Conservation (phyloP, 2,888 invertebrate species). For the Masnerella sp. region DNA sequence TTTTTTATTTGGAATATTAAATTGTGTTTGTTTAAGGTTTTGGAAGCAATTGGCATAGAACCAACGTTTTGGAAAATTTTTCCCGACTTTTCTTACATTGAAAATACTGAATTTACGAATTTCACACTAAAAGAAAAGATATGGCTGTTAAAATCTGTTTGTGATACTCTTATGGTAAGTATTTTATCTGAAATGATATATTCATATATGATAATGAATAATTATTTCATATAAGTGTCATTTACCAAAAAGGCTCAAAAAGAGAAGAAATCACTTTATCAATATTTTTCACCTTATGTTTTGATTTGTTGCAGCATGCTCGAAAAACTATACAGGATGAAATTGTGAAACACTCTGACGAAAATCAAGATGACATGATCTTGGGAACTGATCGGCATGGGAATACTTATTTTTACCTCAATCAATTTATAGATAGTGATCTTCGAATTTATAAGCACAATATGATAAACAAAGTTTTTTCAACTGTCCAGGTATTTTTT, state of each 20-base stretch:
- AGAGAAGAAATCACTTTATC: no score
- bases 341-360: constrained; percentile 77
- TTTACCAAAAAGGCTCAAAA: no score
- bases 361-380: constrained; percentile 77
- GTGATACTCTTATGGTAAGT: constrained; percentile 77
- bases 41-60: constrained; percentile 79
- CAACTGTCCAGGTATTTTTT: constrained; percentile 70
- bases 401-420: constrained; percentile 79
- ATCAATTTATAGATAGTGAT: constrained; percentile 79
- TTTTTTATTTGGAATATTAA: constrained; percentile 1
- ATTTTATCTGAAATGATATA: no score
- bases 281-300: neutral
- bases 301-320: constrained; percentile 74
- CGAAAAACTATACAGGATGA: constrained; percentile 79
- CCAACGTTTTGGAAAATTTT: constrained; percentile 80
- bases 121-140: constrained; percentile 79
- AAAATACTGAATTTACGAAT: constrained; percentile 79
- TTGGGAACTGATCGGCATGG: constrained; percentile 79
- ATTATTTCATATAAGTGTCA: no score
- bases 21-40: constrained; percentile 76
- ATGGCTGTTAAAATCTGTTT: constrained; percentile 80
- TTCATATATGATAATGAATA: no score
- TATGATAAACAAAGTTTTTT: constrained; percentile 71
- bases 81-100: constrained; percentile 78
- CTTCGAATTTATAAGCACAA: constrained; percentile 79